phyloP scores from a whole-genome alignment of 2,888 invertebrate genomes.

The Acronicta alni region DNA sequence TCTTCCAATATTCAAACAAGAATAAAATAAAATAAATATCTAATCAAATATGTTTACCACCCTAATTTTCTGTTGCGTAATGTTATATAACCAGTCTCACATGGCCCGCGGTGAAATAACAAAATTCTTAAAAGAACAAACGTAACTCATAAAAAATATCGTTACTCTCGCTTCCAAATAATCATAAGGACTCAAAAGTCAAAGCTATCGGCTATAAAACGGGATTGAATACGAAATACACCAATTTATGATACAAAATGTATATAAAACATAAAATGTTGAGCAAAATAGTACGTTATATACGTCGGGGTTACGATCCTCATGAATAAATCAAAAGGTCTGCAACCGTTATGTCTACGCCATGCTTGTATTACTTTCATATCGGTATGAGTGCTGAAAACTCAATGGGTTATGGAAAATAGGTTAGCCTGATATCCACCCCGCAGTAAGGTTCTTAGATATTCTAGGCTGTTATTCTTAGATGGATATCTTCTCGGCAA shows the following conservation, averaged over 20 bases:
- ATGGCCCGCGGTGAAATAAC: background rate
- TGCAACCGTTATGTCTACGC: conserved; percentile 41
- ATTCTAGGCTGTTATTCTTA: background rate
- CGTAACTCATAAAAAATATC: background rate
- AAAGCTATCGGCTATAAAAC: conserved; percentile 32
- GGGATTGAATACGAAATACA: conserved; percentile 39
- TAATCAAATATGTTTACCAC: no score
- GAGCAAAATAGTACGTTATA: conserved; percentile 27
- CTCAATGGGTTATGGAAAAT: conserved; percentile 16
- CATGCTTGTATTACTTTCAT: conserved; percentile 39
- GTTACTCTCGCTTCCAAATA: conserved; percentile 1
- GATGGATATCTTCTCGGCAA: background rate
- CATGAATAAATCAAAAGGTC: conserved; percentile 49
- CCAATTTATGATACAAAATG: conserved; percentile 48
- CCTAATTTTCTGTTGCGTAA: no score
- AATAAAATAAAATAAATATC: no score
- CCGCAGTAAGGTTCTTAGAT: background rate
- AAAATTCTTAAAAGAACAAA: background rate
- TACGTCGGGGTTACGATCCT: conserved; percentile 28
- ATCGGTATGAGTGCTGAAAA: conserved; percentile 16
- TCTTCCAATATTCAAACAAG: no score
- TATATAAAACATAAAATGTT: conserved; percentile 46
- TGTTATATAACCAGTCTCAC: no score
- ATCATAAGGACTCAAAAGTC: conserved; percentile 20
- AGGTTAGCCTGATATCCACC: conserved; percentile 1